A percentile compares a stretch with the other conserved stretches of the same genome.
Evolutionary conservation across 1,140 invertebrate genomes (phyloP).

Genomic region (Pemphigus obesinymphae): DNA sequence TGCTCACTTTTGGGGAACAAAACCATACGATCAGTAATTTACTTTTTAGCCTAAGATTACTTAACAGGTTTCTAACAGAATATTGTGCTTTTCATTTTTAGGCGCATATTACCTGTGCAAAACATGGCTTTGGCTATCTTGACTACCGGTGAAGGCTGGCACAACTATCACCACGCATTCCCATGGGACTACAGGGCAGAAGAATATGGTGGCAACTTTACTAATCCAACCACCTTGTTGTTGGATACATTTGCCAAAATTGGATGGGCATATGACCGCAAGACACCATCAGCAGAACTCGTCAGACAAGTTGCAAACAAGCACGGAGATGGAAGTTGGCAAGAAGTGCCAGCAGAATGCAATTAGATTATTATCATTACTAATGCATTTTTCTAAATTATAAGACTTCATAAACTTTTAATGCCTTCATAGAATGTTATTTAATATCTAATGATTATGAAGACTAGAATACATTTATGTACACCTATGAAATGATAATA

Average conservation of each 20-base stretch:
- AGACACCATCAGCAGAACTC: constrained; percentile 60
- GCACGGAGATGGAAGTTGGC: constrained; percentile 59
- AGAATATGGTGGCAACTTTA: constrained; percentile 64
- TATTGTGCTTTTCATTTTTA: constrained; percentile 51
- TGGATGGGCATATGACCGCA: constrained; percentile 61
- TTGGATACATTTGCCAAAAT: constrained; percentile 56
- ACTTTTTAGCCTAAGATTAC: not conserved
- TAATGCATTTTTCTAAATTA: constrained; percentile 38
- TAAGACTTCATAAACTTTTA: constrained; percentile 38
- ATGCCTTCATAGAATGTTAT: constrained; percentile 41
- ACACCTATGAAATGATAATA: constrained; percentile 22
- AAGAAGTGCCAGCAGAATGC: constrained; percentile 45
- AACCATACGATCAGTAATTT: constrained; percentile 61
- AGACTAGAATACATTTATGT: constrained; percentile 24
- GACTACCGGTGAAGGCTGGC: constrained; percentile 60
- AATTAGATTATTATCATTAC: constrained; percentile 35
- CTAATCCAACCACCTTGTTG: constrained; percentile 72
- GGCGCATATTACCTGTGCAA: constrained; percentile 59
- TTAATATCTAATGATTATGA: constrained; percentile 33
- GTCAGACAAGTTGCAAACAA: constrained; percentile 58
- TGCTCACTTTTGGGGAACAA: constrained; percentile 61
- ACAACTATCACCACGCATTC: constrained; percentile 80
- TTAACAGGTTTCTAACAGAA: constrained; percentile 25
- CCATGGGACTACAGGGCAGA: constrained; percentile 76
- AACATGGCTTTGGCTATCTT: constrained; percentile 52